phyloP scores from a whole-genome alignment of 2,797 vertebrate genomes.

The Sternarchorhynchus goeldii region DNA sequence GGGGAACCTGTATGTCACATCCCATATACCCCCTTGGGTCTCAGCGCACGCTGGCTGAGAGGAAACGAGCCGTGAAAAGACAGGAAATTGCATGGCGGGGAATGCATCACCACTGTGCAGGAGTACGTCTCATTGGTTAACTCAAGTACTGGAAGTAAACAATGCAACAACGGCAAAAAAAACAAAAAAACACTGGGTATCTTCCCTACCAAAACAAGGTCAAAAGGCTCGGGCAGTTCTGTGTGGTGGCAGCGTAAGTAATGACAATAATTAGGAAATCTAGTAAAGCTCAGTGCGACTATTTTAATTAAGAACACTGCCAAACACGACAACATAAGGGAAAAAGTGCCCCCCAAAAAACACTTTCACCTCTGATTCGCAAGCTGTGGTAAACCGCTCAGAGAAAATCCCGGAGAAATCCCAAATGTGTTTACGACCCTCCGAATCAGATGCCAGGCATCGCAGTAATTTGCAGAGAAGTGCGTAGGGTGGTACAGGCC shows the following conservation, averaged over 20 bases:
- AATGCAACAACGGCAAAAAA: conserved; percentile 12
- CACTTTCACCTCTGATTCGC: conserved; percentile 43
- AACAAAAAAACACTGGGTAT: conserved; percentile 33
- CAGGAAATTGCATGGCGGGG: conserved; percentile 50
- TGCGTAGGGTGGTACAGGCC: conserved; percentile 57
- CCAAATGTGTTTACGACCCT: conserved; percentile 36
- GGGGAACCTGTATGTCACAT: conserved; percentile 47
- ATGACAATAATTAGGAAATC: conserved; percentile 25
- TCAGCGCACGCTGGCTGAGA: conserved; percentile 41
- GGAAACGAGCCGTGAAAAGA: conserved; percentile 58
- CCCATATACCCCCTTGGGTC: conserved; percentile 38
- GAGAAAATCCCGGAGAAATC: conserved; percentile 39
- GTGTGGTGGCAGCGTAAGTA: background rate
- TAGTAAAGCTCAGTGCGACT: background rate
- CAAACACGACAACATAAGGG: conserved; percentile 34
- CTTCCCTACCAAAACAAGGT: background rate
- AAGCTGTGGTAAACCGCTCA: conserved; percentile 37
- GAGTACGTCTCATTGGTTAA: conserved; percentile 36
- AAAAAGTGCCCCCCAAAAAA: conserved; percentile 40
- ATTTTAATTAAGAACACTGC: conserved; percentile 26
- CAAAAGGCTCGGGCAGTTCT: conserved; percentile 23
- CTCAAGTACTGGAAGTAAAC: conserved; percentile 8
- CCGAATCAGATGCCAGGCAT: conserved; percentile 41
- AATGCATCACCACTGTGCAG: conserved; percentile 27
- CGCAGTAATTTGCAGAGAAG: conserved; percentile 49